Evolutionary conservation across 2,797 vertebrate genomes (phyloP), one percentile per base, ranked within the genome.

Genomic region (Syngnathus rostellatus): DNA sequence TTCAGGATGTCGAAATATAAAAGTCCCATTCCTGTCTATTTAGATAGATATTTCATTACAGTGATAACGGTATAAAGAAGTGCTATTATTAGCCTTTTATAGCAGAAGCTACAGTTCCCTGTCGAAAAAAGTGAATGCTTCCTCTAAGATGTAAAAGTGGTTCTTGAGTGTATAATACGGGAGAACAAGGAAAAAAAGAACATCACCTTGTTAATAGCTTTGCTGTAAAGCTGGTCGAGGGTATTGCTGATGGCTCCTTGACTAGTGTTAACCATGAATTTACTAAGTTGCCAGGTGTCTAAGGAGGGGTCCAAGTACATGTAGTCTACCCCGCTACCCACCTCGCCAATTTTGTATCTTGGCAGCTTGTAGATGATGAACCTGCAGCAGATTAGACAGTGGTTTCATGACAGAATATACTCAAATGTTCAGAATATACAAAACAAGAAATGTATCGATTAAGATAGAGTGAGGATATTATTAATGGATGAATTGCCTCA

Each of bases 351-450:
- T 80, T 77, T 81, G 14, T 83, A 77, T 80, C 74, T 92, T 4
- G 95, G 95, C 77, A 98, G 75, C 72, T 99, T 98, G 85, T 97
- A 98, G 77, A 98, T 88, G 65, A 86, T 73, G 75, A 96, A 96
- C 95, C 95, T 98, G 84, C 25, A 70, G 57, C 5, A 1, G n/a
- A 62, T 19, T 3, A 16, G 10, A 63, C n/a, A 31, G 7, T 0
- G 14, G 37, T 9, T 19, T 17, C 8, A 31, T 48, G 45, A 1
- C 62, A 21, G 2, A 21, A 46, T 21, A 46, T 12, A 12, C 8
- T 16, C 17, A 58, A 43, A n/a, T 5, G 23, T 45, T 46, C 9
- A 46, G 19, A 8, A 4, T 54, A 21, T 12, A 2, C 5, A 46
- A 59, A 41, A 54, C 43, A 46, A 31, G 17, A 0, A 16, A 8